Evolutionary conservation across 2,888 invertebrate genomes (phyloP).

Genomic region (Heliconius ethilla): DNA sequence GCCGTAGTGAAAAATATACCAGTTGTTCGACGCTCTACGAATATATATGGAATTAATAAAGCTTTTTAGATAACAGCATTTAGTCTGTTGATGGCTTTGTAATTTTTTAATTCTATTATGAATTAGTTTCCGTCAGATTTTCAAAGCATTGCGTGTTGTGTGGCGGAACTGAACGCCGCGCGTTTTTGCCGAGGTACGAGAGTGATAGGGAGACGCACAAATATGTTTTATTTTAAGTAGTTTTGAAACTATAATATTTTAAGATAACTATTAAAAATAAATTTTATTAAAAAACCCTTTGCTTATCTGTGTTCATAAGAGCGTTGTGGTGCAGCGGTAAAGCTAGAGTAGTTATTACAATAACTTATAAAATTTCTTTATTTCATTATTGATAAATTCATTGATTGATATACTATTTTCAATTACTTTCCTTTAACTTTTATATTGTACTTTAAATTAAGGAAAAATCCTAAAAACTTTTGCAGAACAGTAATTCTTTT

Average conservation of each 20-base stretch:
- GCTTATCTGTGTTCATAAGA: no score
- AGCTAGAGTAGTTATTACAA: not conserved
- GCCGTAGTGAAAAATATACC: slow-evolving; percentile 74
- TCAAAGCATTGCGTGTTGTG: no score
- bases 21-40: slow-evolving; percentile 58
- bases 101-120: slow-evolving; percentile 50
- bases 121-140: not conserved
- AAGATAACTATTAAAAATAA: not conserved
- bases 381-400: not conserved
- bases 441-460: not conserved
- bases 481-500: slow-evolving; percentile 34
- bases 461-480: slow-evolving; percentile 11
- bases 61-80: slow-evolving; percentile 63
- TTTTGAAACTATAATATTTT: not conserved
- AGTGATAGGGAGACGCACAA: no score
- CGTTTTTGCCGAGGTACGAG: no score
- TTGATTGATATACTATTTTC: not conserved
- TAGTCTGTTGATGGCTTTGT: slow-evolving; percentile 59
- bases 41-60: slow-evolving; percentile 57
- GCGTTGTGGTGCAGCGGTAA: no score
- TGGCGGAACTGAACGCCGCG: no score
- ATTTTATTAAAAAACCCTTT: not conserved
- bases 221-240: not conserved
- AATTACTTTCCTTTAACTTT: not conserved
- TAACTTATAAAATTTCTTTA: not conserved